Conservation (phyloP, 2,113 vertebrate species). For the Paracanthobrama guichenoti region DNA sequence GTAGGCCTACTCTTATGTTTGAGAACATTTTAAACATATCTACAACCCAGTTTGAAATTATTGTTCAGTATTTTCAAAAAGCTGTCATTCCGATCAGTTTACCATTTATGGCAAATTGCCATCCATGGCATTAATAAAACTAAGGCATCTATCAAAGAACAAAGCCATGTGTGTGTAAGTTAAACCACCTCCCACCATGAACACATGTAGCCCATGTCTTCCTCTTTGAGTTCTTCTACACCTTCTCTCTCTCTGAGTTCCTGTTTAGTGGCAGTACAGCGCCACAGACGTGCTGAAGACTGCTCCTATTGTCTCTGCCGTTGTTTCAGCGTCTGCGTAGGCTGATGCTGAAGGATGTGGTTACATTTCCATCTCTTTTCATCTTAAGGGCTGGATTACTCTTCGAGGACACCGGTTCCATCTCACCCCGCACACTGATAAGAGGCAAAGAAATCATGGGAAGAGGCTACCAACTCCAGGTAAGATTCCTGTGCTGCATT, state of each 20-base stretch:
- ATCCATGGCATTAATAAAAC: conserved; percentile 1
- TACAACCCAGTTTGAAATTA: background rate
- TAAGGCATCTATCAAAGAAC: background rate
- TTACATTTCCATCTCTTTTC: conserved; percentile 43
- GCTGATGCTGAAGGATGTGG: conserved; percentile 65
- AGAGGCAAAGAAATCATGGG: conserved; percentile 53
- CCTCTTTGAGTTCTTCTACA: conserved; percentile 60
- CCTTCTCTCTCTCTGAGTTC: conserved; percentile 66
- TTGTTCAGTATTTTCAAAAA: background rate
- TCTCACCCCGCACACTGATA: background rate
- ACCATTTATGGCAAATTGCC: background rate
- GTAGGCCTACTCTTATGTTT: background rate
- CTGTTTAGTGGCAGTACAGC: conserved; percentile 66
- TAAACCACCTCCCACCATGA: conserved; percentile 36
- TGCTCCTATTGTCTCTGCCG: conserved; percentile 5
- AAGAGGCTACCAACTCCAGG: conserved; percentile 59
- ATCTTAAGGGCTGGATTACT: conserved; percentile 50
- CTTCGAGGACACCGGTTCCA: conserved; percentile 46
- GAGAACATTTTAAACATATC: too few species aligned
- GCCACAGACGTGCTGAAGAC: conserved; percentile 35
- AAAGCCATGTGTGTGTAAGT: conserved; percentile 30
- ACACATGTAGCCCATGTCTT: conserved; percentile 50
- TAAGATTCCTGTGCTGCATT: conserved; percentile 51
- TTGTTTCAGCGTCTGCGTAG: conserved; percentile 11
- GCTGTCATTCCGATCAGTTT: background rate